These are phyloP conservation scores for Bos javanicus DNA, from an alignment of 2,113 vertebrate genomes.

Conservation along the genomic window DNA sequence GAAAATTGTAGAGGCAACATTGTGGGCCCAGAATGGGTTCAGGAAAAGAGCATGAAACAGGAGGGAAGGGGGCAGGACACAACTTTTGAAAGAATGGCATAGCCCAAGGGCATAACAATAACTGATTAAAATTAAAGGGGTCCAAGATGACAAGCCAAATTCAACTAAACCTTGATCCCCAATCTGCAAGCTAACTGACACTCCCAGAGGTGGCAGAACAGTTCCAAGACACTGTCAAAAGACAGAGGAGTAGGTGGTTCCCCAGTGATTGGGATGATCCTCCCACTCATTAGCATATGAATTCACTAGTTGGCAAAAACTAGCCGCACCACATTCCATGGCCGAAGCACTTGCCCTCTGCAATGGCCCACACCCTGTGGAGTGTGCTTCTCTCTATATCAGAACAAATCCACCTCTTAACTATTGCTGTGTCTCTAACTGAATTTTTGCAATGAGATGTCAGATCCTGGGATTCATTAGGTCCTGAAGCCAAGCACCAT, in stretches of 20 bases:
- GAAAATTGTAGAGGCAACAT: neutral
- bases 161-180: neutral
- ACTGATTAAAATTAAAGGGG: neutral
- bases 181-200: neutral
- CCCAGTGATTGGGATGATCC: neutral
- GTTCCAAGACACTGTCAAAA: neutral
- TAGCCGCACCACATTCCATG: neutral
- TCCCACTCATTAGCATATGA: neutral
- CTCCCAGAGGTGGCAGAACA: neutral
- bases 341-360: neutral
- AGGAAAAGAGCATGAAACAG: neutral
- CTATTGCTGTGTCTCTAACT: too few species aligned
- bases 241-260: neutral
- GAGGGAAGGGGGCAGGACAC: neutral
- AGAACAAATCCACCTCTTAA: neutral
- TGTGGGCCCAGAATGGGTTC: neutral
- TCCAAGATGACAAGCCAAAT: neutral
- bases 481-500: neutral
- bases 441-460: neutral
- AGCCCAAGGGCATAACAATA: neutral
- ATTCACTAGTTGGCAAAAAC: neutral
- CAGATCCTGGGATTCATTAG: neutral
- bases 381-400: neutral
- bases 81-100: neutral
- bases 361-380: neutral